phyloP scores from a whole-genome alignment of 2,888 invertebrate species.

The Salticus scenicus region DNA sequence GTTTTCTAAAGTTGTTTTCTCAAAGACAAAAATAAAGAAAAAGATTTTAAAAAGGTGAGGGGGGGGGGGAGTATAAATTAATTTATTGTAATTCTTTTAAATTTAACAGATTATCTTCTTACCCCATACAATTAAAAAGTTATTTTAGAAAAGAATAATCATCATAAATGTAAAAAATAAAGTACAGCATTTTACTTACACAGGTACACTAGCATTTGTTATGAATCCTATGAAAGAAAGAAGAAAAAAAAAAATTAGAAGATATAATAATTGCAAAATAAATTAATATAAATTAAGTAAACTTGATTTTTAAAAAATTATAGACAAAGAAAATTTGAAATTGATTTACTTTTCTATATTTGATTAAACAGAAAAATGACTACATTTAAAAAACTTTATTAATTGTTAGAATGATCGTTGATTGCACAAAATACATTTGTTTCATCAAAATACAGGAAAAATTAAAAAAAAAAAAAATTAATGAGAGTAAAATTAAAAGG shows the following conservation, averaged over 20 bases:
- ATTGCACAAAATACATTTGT: neutral
- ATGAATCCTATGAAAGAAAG: conserved; percentile 77
- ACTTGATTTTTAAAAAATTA: neutral
- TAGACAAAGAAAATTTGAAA: neutral
- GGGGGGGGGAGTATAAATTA: too few relatives aligned
- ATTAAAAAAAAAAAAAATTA: too few relatives aligned
- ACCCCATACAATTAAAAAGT: too few relatives aligned
- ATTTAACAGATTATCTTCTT: too few relatives aligned
- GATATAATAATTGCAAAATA: neutral
- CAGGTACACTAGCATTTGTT: conserved; percentile 62
- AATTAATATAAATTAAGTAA: neutral
- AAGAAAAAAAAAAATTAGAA: conserved; percentile 9
- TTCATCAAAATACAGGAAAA: too few relatives aligned
- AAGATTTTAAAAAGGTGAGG: too few relatives aligned
- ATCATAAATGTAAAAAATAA: too few relatives aligned
- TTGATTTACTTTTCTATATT: neutral
- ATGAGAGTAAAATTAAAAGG: too few relatives aligned
- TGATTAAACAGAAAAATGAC: neutral
- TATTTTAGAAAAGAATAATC: too few relatives aligned
- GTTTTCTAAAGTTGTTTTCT: too few relatives aligned
- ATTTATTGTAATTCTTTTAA: too few relatives aligned
- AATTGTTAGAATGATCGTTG: neutral
- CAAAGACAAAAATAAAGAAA: too few relatives aligned
- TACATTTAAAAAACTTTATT: neutral
- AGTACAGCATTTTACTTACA: conserved; percentile 46